Evolutionary conservation across 2,888 invertebrate species (phyloP), one percentile per base, ranked within the genome.

Genomic region (Caenorhabditis plicata): DNA sequence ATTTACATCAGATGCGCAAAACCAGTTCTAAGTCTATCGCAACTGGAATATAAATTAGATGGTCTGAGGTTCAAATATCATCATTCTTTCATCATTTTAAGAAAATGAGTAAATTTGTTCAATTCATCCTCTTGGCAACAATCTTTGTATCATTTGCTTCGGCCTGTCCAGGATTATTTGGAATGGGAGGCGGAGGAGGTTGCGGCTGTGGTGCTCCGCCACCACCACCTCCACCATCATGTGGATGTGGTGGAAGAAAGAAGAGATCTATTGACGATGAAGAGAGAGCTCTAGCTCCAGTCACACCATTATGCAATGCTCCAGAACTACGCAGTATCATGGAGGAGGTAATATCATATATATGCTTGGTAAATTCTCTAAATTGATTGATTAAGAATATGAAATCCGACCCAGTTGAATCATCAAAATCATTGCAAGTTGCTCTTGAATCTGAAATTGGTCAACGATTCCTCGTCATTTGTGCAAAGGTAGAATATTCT

Each of bases 401-500:
- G 49, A 35, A 38, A 19, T 15, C 27, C 22, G 41, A 2, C 5
- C 43, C 53, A 2, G 33, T 38, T 19, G 38, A 32, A 3, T 60
- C 60, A n/a, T 39, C 41, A 11, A 54, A 50, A 46, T 13, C 53
- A 0, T 41, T 60, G 9, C 53, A 54, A 42, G 9, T 38, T 5
- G 53, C 60, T 25, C 42, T 60, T 4, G 60, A 60, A 27, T 40
- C 40, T 4, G 27, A 60, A 5, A 42, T 54, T 23, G 26, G 38
- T 9, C 43, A 54, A 33, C 49, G 60, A 4, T 60, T 49, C n/a
- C 49, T 60, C 3, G 60, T 60, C 0, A 50, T 60, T 7, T 60
- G 60, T 26, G 53, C 60, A 4, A 42, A 60, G 48, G 47, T 48
- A 15, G 13, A 8, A 5, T 13, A 32, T 32, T 5, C 17, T 5